These are phyloP conservation scores for Indicator maculatus DNA, from an alignment of 2,113 vertebrate species.

Conservation along the genomic window DNA sequence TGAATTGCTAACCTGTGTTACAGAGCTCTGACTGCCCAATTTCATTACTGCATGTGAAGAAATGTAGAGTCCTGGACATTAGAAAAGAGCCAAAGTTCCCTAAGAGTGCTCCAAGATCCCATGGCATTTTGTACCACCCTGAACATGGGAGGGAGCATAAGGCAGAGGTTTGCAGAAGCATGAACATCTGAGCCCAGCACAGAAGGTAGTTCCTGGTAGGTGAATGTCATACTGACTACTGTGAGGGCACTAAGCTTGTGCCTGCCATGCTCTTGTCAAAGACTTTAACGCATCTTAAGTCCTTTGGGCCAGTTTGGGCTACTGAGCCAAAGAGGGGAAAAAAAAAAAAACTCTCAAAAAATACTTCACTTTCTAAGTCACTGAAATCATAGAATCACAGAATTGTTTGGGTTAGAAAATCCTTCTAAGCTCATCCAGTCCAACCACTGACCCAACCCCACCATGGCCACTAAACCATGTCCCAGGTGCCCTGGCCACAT, in stretches of 20 bases:
- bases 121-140: background rate
- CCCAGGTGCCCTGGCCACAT: too few species aligned
- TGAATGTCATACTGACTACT: background rate
- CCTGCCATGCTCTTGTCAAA: background rate
- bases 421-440: too few species aligned
- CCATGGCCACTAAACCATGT: too few species aligned
- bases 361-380: background rate
- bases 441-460: too few species aligned
- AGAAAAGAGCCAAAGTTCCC: slow-evolving; percentile 32
- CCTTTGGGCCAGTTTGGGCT: background rate
- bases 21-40: slow-evolving; percentile 30
- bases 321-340: background rate
- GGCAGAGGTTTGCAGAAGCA: background rate
- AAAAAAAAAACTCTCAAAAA: background rate
- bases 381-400: background rate
- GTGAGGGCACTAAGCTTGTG: background rate
- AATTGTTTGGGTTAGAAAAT: too few species aligned
- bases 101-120: background rate
- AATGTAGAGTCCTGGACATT: slow-evolving; percentile 17
- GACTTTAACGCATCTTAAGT: background rate
- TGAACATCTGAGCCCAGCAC: background rate
- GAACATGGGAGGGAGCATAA: background rate
- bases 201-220: background rate
- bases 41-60: slow-evolving; percentile 65
- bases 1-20: slow-evolving; percentile 62